phyloP scores from a whole-genome alignment of 2,797 vertebrate species.

The Hephaestus fuliginosus region DNA sequence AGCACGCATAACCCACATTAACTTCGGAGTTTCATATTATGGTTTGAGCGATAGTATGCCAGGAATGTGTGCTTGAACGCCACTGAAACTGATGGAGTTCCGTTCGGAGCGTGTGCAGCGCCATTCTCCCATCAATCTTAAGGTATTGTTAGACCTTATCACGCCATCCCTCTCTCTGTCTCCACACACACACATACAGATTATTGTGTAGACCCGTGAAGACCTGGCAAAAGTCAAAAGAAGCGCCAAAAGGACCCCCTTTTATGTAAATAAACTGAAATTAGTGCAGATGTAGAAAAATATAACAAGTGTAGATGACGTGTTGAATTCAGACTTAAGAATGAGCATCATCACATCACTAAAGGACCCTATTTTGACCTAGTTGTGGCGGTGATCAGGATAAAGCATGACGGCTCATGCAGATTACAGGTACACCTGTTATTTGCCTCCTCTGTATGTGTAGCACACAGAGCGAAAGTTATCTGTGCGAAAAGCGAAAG shows the following conservation, averaged over 20 bases:
- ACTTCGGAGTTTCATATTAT: conserved; percentile 73
- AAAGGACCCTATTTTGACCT: background rate
- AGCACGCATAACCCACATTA: conserved; percentile 62
- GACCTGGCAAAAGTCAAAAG: conserved; percentile 8
- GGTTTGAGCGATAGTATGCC: conserved; percentile 73
- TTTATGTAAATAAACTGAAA: conserved; percentile 1
- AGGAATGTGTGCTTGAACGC: conserved; percentile 77
- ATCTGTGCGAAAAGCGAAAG: too few relatives aligned
- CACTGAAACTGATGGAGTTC: conserved; percentile 64
- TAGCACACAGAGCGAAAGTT: background rate
- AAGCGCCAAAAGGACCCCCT: conserved; percentile 1
- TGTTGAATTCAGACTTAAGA: background rate
- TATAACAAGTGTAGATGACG: background rate
- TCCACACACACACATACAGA: background rate
- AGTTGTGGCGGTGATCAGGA: background rate
- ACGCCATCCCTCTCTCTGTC: conserved; percentile 26
- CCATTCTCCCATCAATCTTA: conserved; percentile 65
- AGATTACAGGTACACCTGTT: background rate
- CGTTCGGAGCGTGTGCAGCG: conserved; percentile 60
- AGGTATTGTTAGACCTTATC: conserved; percentile 68
- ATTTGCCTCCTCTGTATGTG: background rate
- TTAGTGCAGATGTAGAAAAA: background rate
- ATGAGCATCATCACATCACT: background rate
- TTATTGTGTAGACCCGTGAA: conserved; percentile 21
- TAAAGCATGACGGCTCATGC: background rate